These are phyloP conservation scores for Zosterops japonicus DNA, from an alignment of 2,113 vertebrate genomes.

Conservation along the genomic window DNA sequence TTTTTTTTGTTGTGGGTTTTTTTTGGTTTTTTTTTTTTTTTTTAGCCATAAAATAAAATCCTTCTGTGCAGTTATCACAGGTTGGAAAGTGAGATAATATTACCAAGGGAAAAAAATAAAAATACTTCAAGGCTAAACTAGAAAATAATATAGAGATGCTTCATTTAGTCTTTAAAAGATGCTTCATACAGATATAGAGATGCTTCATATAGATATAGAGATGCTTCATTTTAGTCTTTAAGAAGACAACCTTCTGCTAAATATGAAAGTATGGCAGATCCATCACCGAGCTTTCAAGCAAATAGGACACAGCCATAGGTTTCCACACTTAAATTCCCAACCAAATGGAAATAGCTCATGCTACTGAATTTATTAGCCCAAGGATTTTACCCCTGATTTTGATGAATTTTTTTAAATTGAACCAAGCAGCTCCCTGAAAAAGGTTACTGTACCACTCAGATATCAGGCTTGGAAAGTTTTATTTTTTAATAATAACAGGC, in stretches of 20 bases:
- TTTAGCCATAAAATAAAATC: background rate
- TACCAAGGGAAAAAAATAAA: background rate
- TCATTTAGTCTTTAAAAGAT: background rate
- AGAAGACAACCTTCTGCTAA: background rate
- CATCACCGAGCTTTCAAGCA: background rate
- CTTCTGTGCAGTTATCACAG: background rate
- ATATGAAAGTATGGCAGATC: background rate
- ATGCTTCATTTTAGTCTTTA: background rate
- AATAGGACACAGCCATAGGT: background rate
- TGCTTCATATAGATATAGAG: background rate
- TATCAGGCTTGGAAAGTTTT: background rate
- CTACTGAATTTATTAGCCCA: background rate
- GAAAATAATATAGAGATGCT: background rate
- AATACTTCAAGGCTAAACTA: constrained; percentile 14
- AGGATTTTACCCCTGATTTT: background rate
- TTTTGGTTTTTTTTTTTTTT: background rate
- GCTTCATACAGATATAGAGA: background rate
- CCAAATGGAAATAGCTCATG: background rate
- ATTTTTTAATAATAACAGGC: background rate
- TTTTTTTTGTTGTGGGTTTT: background rate
- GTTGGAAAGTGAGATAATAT: background rate
- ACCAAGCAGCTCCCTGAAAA: background rate
- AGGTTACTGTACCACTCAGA: background rate
- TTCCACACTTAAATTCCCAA: background rate
- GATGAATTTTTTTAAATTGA: background rate